A percentile compares a stretch with the other conserved stretches of the same genome.
phyloP scores from a whole-genome alignment of 2,113 vertebrate genomes.

The Sinocyclocheilus anshuiensis region DNA sequence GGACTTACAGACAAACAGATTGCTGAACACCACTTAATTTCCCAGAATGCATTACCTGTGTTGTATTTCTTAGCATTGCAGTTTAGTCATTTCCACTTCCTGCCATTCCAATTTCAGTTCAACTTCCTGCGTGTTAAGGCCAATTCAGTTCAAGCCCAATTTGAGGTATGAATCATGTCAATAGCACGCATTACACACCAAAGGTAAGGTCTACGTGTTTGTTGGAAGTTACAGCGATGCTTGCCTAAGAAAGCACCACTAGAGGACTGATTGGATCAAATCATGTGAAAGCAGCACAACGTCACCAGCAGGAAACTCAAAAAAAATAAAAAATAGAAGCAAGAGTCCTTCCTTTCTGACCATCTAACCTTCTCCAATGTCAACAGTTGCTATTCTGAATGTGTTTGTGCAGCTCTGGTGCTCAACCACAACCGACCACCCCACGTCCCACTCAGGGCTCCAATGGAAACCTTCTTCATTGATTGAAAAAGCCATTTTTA shows the following conservation, averaged over 20 bases:
- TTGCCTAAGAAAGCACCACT: conserved; percentile 26
- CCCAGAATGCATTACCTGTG: neutral
- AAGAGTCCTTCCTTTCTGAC: neutral
- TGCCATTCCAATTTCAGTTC: neutral
- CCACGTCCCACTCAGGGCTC: conserved; percentile 30
- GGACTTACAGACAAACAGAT: neutral
- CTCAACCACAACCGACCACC: conserved; percentile 30
- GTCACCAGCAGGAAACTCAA: neutral
- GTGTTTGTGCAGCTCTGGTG: conserved; percentile 30
- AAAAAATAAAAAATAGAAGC: neutral
- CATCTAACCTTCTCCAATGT: conserved; percentile 48
- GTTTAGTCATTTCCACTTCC: neutral
- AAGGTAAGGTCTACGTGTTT: neutral
- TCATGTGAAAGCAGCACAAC: neutral
- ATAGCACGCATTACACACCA: neutral
- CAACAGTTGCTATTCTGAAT: conserved; percentile 46
- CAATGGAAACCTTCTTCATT: conserved; percentile 48
- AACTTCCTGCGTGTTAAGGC: neutral
- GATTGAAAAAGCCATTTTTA: conserved; percentile 43
- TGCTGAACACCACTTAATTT: neutral
- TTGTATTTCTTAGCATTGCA: neutral
- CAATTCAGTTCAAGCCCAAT: neutral
- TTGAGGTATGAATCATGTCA: neutral
- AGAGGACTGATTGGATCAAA: conserved; percentile 12
- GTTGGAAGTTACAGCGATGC: neutral